Evolutionary conservation across 2,113 vertebrate genomes (phyloP), one percentile per base, ranked within the genome.

Genomic region (Tachysurus vachellii): DNA sequence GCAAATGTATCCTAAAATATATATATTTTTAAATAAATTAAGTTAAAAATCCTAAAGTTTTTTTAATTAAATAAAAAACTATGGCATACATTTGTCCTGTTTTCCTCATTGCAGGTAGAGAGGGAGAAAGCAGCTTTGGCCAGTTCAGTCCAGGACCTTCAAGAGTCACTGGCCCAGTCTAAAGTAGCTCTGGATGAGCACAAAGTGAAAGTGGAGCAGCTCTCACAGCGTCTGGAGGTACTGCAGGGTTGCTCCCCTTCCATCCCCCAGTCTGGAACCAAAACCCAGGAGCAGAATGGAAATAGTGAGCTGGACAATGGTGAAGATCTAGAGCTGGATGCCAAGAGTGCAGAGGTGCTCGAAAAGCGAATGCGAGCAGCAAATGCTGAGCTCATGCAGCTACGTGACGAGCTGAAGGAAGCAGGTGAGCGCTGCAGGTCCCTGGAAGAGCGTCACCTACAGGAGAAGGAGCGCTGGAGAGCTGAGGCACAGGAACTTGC

Each of bases 401-500:
- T 96, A 36, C 89, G 93, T n/a, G 92, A 93, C 36, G 95, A 96
- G 85, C 91, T 96, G 83, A 92, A 94, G 79, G 95, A 95, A 87
- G 92, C 94, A 0, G 92, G 93, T 36, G 13, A 92, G 21, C 93
- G 91, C 28, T 95, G 94, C 44, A 91, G 92, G 81, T 88, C 86
- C 44, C 92, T 96, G 62, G 95, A 96, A 88, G 92, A 93, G 80
- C 89, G 93, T 17, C 94, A 93, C 93, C 93, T 91, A 71, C 92
- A 93, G 66, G 96, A 96, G 92, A 96, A 95, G 90, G 94, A 95
- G 17, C 92, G 91, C 1, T 96, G 95, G 95, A 90, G 94, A 73
- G 87, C 64, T 0, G 95, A 95, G 90, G 94, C 94, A 16, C 94
- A 94, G 84, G 95, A 94, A 70, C 92, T 96, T 53, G 93, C 94